Percentiles rank a stretch among this genome's conserved stretches.
These are phyloP conservation scores for Drosophila bocqueti DNA, from an alignment of 1,140 invertebrate genomes.

Conservation along the genomic window DNA sequence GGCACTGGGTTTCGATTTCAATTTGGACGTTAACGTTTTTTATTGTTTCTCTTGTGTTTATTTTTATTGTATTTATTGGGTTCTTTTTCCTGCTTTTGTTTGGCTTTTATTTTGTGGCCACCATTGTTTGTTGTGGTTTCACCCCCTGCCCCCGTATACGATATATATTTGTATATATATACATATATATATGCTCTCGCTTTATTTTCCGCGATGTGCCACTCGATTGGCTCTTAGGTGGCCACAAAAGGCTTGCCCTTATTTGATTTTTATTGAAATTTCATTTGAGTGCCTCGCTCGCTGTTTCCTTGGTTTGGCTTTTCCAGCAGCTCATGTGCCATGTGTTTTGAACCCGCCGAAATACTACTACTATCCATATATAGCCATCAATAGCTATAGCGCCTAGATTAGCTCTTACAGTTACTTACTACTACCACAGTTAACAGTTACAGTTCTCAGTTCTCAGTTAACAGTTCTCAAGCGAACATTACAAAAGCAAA, in stretches of 20 bases:
- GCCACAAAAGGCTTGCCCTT: slow-evolving; percentile 45
- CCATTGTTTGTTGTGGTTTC: slow-evolving; percentile 68
- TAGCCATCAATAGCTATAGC: slow-evolving; percentile 58
- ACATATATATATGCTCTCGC: neutral
- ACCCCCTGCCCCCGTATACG: neutral
- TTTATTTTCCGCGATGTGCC: slow-evolving; percentile 31
- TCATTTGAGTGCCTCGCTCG: slow-evolving; percentile 43
- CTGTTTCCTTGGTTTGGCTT: slow-evolving; percentile 34
- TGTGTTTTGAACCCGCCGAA: slow-evolving; percentile 41
- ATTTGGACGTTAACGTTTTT: slow-evolving; percentile 26
- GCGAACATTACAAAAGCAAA: slow-evolving; percentile 62
- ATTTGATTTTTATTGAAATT: slow-evolving; percentile 56
- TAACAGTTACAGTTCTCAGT: slow-evolving; percentile 51
- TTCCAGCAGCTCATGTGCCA: slow-evolving; percentile 49
- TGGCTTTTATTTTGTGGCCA: slow-evolving; percentile 47
- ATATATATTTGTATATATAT: slow-evolving; percentile 4
- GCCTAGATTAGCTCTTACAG: slow-evolving; percentile 66
- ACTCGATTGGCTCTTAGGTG: slow-evolving; percentile 37
- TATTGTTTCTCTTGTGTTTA: slow-evolving; percentile 17
- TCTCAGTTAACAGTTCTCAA: slow-evolving; percentile 42
- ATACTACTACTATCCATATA: slow-evolving; percentile 40
- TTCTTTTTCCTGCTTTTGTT: slow-evolving; percentile 15
- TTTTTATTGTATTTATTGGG: slow-evolving; percentile 20
- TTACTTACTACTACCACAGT: slow-evolving; percentile 50
- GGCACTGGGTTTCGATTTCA: slow-evolving; percentile 43